Base-by-base conservation (phyloP, 2,888 invertebrate genomes). In the Resseliella maxima region DNA sequence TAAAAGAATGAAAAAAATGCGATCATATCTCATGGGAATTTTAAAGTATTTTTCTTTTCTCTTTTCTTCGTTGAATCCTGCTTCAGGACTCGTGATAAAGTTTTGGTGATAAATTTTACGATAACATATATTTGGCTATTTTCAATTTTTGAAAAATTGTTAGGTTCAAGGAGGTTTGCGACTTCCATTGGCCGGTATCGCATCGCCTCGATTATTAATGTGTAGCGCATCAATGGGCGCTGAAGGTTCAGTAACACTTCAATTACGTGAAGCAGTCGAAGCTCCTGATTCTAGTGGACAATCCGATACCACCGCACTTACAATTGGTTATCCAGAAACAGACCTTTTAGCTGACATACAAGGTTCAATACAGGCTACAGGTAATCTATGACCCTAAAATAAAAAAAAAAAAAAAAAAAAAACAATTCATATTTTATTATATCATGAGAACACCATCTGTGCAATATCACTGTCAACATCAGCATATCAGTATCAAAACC, bases 251-350 rank as follows among this genome's bases (percentile, higher is more conserved):
- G 90, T 91, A 86, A 91, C 91, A 88, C 89, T 91, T 88, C 91
- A 91, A 89, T 88, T 91, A 88, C 89, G 91, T 88, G 91, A 91
- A 89, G 90, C 90, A 86, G 89, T 89, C 85, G 90, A 89, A 88
- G 89, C 89, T 72, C 89, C 89, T 41, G 89, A 89, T 87, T 88
- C 89, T 35, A 46, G 27, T 27, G 88, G 88, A 87, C 88, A 88
- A 87, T 88, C 89, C 87, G 88, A 91, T 88, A 94, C 95, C 88
- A 93, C 95, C 89, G 93, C 93, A 87, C 93, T 95, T 87, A 94
- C 94, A 88, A 94, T 94, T 89, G 94, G 95, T 88, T 95, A 95
- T 91, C 94, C 95, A 90, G 95, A 95, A 91, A 94, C 95, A 41
- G 95, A 95, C 89, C 93, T 95, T 90, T 92, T 95, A 87, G 94